Evolutionary conservation across 1,140 invertebrate genomes (phyloP), one percentile per base, ranked within the genome.

Genomic region (Drosophila azteca): DNA sequence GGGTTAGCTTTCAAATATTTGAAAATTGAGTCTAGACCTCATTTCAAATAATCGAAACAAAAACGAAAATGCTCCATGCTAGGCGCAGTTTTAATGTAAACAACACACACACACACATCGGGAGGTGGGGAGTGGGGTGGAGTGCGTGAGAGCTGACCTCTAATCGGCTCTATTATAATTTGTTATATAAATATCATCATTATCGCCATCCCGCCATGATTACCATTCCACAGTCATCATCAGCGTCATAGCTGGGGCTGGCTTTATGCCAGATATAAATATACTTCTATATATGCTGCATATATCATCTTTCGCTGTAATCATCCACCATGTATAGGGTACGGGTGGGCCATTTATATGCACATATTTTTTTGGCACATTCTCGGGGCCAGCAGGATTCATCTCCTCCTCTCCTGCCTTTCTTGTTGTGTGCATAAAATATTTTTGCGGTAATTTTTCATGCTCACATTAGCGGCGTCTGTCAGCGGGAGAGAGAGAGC

Each of bases 381-480:
- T 76, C 54, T 70, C 58, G 4, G 60, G 60, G 45, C 20, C 17
- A 20, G 17, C 17, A n/a, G 15, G 9, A 48, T 50, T 26, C 49
- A 44, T 51, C 52, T 17, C 50, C 11, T 20, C 17, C 17, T 2
- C 9, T 5, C 29, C 9, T 22, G 2, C 6, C 17, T 15, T 22
- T 43, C 57, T 58, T 31, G 59, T 70, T 77, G 66, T 70, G 62
- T 64, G 71, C 61, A 85, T 75, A 64, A 87, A 85, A 78, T 64
- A 77, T 61, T 67, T 67, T 65, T 71, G 69, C 51, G 79, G 75
- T 68, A 78, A 78, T 88, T 82, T 87, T 87, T 87, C 73, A 81
- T 81, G 68, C 51, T 64, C 69, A 71, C 76, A 85, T 87, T 85
- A 74, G 69, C 63, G 57, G 46, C 39, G 73, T 72, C 55, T 59